Conservation (phyloP, 2,888 invertebrate species). For the Drosophila villosipedis region DNA sequence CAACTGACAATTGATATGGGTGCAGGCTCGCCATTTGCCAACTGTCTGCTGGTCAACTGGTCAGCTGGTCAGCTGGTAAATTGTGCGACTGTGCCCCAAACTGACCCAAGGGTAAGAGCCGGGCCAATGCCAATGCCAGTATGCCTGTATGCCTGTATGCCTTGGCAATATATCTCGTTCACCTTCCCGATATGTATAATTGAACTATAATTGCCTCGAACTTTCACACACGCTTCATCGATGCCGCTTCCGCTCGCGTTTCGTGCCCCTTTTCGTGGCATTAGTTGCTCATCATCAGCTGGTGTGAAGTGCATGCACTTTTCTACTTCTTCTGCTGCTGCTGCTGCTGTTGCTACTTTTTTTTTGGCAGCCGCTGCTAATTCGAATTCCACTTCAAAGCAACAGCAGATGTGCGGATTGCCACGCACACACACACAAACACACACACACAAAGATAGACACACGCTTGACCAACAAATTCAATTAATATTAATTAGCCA, state of each 20-base stretch:
- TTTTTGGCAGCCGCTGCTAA: slow-evolving; percentile 70
- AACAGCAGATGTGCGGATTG: slow-evolving; percentile 72
- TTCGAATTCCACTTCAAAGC: slow-evolving; percentile 51
- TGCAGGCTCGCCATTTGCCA: slow-evolving; percentile 29
- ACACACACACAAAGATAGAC: slow-evolving; percentile 10
- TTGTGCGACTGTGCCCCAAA: slow-evolving; percentile 16
- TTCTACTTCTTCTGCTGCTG: neutral
- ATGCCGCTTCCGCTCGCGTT: slow-evolving; percentile 41
- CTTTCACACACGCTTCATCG: slow-evolving; percentile 71
- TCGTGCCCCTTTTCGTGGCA: slow-evolving; percentile 34
- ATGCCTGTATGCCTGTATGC: slow-evolving; percentile 54
- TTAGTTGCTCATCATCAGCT: slow-evolving; percentile 35
- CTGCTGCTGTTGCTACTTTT: neutral
- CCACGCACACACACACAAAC: slow-evolving; percentile 63
- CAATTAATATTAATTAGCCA: slow-evolving; percentile 81
- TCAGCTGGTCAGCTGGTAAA: slow-evolving; percentile 35
- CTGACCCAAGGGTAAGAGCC: slow-evolving; percentile 37
- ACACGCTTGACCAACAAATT: slow-evolving; percentile 66
- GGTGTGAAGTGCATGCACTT: slow-evolving; percentile 65
- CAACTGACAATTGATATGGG: slow-evolving; percentile 70
- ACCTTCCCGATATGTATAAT: slow-evolving; percentile 63
- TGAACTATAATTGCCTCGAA: slow-evolving; percentile 75
- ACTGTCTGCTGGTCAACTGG: slow-evolving; percentile 71
- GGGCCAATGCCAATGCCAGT: slow-evolving; percentile 32
- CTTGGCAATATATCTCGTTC: slow-evolving; percentile 38